A percentile compares a stretch with the other conserved stretches of the same genome.
phyloP scores from a whole-genome alignment of 2,113 vertebrate species.

The Anoplopoma fimbria region DNA sequence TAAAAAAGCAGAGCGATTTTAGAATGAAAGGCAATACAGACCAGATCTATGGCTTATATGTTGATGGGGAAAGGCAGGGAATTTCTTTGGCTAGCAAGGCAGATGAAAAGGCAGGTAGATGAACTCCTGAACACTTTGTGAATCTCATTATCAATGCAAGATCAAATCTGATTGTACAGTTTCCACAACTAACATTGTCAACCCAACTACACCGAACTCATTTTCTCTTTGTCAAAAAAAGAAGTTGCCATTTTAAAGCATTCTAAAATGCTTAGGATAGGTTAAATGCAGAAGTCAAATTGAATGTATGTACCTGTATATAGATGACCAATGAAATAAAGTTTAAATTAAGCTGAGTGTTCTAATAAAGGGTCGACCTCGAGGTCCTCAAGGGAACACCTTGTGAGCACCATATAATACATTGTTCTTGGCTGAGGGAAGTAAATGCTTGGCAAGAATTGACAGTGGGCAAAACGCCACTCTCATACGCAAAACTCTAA shows the following conservation, averaged over 20 bases:
- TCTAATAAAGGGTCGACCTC: slow-evolving; percentile 36
- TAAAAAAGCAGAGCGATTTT: slow-evolving; percentile 64
- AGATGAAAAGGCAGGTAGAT: slow-evolving; percentile 39
- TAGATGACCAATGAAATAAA: background rate
- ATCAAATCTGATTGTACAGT: slow-evolving; percentile 56
- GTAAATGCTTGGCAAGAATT: slow-evolving; percentile 78
- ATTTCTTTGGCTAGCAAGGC: slow-evolving; percentile 77
- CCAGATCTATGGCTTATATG: slow-evolving; percentile 70
- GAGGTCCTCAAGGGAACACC: slow-evolving; percentile 44
- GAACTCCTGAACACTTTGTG: slow-evolving; percentile 30
- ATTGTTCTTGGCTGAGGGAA: slow-evolving; percentile 86
- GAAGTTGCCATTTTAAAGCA: background rate
- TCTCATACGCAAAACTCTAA: slow-evolving; percentile 87
- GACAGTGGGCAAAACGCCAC: slow-evolving; percentile 25
- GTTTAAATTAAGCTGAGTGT: slow-evolving; percentile 61
- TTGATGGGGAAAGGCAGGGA: slow-evolving; percentile 50
- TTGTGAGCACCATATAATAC: slow-evolving; percentile 67
- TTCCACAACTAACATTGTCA: slow-evolving; percentile 23
- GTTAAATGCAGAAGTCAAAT: background rate
- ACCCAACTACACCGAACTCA: slow-evolving; percentile 51
- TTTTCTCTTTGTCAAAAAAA: slow-evolving; percentile 8
- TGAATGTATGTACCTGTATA: background rate
- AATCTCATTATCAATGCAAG: slow-evolving; percentile 44
- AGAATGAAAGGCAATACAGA: slow-evolving; percentile 34
- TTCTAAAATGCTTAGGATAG: background rate